Evolutionary conservation across 1,140 invertebrate genomes (phyloP).

Genomic region (Aethina tumida): DNA sequence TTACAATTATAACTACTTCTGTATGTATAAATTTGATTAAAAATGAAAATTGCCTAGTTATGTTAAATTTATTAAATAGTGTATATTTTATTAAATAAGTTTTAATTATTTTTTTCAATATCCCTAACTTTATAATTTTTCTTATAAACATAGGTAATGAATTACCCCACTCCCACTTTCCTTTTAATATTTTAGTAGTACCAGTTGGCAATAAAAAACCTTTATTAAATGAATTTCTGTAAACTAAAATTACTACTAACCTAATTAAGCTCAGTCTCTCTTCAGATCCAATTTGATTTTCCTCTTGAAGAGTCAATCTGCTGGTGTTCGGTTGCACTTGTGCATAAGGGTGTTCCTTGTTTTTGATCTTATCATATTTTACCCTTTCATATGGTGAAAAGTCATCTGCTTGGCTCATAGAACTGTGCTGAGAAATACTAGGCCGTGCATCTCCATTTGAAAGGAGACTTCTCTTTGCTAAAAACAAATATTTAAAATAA

Average conservation of each 20-base stretch:
- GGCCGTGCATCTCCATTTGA: constrained; percentile 33
- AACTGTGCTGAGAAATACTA: constrained; percentile 47
- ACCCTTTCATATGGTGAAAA: constrained; percentile 51
- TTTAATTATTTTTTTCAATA: no score
- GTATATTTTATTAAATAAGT: no score
- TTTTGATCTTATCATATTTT: constrained; percentile 43
- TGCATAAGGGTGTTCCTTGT: constrained; percentile 57
- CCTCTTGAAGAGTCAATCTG: constrained; percentile 11
- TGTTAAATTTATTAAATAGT: no score
- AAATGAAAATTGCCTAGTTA: no score
- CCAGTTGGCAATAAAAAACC: no score
- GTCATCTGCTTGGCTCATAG: constrained; percentile 47
- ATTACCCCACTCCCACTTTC: no score
- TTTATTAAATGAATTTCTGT: not conserved
- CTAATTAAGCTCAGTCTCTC: constrained; percentile 23
- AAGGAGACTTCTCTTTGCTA: constrained; percentile 29
- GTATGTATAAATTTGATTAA: no score
- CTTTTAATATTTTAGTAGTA: no score
- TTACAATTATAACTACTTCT: no score
- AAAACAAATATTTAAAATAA: constrained; percentile 1
- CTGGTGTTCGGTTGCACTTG: constrained; percentile 41
- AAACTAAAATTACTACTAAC: constrained; percentile 8
- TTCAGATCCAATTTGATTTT: constrained; percentile 14
- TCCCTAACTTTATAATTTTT: no score
- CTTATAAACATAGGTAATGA: no score